These are phyloP conservation scores for Melanotaenia trifasciata DNA, from an alignment of 2,797 vertebrate species.

Conservation along the genomic window DNA sequence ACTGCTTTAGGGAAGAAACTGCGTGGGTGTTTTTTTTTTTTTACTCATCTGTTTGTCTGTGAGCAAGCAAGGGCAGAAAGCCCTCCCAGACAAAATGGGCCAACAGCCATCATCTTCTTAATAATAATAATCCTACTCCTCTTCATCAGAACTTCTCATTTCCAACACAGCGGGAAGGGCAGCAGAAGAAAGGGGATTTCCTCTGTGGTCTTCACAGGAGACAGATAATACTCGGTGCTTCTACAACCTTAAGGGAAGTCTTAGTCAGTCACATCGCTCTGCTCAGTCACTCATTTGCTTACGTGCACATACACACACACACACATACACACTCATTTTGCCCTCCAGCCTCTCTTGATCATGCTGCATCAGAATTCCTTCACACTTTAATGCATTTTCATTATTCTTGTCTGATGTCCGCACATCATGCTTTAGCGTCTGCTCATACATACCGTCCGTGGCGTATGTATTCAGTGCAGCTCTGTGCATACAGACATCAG, in stretches of 20 bases:
- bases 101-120: conserved; percentile 53
- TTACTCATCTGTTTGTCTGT: conserved; percentile 27
- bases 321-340: conserved; percentile 6
- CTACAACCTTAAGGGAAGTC: conserved; percentile 38
- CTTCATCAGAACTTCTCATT: conserved; percentile 41
- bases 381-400: conserved; percentile 69
- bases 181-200: conserved; percentile 24
- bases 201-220: conserved; percentile 22
- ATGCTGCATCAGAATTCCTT: conserved; percentile 71
- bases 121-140: conserved; percentile 43
- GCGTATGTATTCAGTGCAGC: conserved; percentile 77
- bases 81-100: conserved; percentile 72
- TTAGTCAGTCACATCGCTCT: conserved; percentile 49
- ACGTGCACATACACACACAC: conserved; percentile 20
- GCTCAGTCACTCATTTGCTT: conserved; percentile 24
- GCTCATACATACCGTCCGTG: conserved; percentile 76
- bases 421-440: conserved; percentile 72
- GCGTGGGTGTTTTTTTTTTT: conserved; percentile 26
- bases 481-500: conserved; percentile 74
- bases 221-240: conserved; percentile 39
- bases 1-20: conserved; percentile 42
- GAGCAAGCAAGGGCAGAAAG: conserved; percentile 55
- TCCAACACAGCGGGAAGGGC: conserved; percentile 26
- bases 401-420: conserved; percentile 72
- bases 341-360: conserved; percentile 55